Evolutionary conservation across 1,140 invertebrate species (phyloP), one percentile per base, ranked within the genome.

Genomic region (Drosophila kohkoa): DNA sequence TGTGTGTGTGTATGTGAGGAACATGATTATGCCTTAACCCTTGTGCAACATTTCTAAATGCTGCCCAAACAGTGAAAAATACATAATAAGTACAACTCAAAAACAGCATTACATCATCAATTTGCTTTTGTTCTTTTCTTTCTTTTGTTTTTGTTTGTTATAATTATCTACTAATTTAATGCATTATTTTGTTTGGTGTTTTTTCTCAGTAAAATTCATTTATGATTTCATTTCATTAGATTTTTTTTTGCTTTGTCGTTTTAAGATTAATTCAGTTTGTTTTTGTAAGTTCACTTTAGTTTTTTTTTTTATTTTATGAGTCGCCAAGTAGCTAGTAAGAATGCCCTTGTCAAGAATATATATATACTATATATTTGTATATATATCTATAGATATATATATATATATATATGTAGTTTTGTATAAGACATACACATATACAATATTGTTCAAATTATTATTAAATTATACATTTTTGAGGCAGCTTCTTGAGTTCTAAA

Each of bases 31-130:
- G 7, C 69, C 54, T 68, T 82, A 85, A 70, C 75, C 82, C 82
- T 79, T 82, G 79, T 82, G 70, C 75, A 25, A 54, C 52, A 64
- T 3, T 75, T 78, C 75, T 81, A 71, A 86, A 81, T 65, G 68
- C 72, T 65, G 16, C 67, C 72, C 58, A 71, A 83, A 81, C 45
- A 28, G 54, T 57, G 43, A 48, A 55, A 25, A 38, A 49, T 48
- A 48, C 45, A 48, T 25, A 32, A 54, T 32, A 54, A 54, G 30
- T 35, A 32, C 13, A 32, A 54, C 30, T 13, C 30, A 65, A 65
- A 32, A 51, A 46, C 38, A 13, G 7, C 15, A 25, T 60, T 46
- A 2, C 28, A 11, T 48, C 30, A 8, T 54, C 11, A n/a, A 48
- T 62, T n/a, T 38, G 35, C 35, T 62, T 58, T 7, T 38, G 8